A percentile compares a stretch with the other conserved stretches of the same genome.
phyloP scores from a whole-genome alignment of 2,113 vertebrate species.

The Phaetusa simplex region DNA sequence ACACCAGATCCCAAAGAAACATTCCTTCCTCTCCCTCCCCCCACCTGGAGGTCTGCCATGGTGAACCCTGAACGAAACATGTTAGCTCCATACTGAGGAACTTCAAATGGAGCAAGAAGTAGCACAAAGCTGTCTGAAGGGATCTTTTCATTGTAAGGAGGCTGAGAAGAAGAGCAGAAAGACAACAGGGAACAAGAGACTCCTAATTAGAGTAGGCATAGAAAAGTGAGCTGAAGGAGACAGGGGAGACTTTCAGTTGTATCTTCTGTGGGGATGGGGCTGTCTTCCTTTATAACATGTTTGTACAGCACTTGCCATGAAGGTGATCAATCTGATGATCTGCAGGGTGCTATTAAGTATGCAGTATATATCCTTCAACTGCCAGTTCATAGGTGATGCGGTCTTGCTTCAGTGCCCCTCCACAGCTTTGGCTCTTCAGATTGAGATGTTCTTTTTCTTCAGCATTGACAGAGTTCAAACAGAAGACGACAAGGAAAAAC shows the following conservation, averaged over 20 bases:
- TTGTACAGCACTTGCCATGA: background rate
- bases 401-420: background rate
- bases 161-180: background rate
- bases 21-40: accelerated
- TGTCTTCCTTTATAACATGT: background rate
- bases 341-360: background rate
- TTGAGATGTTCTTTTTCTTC: background rate
- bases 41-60: background rate
- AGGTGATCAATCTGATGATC: background rate
- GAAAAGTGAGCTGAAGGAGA: background rate
- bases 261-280: background rate
- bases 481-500: background rate
- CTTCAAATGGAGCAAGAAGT: background rate
- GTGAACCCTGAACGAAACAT: background rate
- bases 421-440: background rate
- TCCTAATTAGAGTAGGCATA: background rate
- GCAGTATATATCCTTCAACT: background rate
- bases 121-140: background rate
- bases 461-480: background rate
- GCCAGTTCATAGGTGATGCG: background rate
- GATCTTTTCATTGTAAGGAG: background rate
- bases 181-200: background rate
- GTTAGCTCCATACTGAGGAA: background rate
- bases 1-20: background rate
- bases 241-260: background rate